Percentiles rank a stretch among this genome's conserved stretches.
These are phyloP conservation scores for Apamea monoglypha DNA, from an alignment of 2,888 invertebrate genomes.

Conservation along the genomic window DNA sequence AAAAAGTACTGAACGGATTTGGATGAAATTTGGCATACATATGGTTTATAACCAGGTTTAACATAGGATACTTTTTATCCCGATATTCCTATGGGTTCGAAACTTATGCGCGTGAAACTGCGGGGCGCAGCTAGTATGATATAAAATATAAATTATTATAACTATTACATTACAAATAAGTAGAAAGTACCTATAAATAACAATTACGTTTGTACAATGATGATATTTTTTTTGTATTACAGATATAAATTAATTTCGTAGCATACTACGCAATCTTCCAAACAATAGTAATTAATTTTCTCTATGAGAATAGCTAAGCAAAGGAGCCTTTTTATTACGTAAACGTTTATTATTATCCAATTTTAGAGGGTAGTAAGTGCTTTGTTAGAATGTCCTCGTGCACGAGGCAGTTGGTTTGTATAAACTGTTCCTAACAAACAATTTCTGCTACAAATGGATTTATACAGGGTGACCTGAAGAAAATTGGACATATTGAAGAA, in stretches of 20 bases:
- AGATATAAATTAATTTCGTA: not conserved
- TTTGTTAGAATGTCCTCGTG: slow-evolving; percentile 58
- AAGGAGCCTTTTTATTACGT: slow-evolving; percentile 43
- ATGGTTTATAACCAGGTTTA: too few species aligned
- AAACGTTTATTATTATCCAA: slow-evolving; percentile 45
- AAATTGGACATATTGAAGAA: not conserved
- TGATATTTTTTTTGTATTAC: not conserved
- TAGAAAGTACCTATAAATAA: not conserved
- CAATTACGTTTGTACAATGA: not conserved
- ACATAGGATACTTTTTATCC: too few species aligned
- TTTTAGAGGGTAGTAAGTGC: slow-evolving; percentile 48
- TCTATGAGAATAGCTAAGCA: slow-evolving; percentile 19
- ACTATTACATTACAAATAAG: not conserved
- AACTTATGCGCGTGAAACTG: too few species aligned
- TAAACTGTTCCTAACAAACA: slow-evolving; percentile 30
- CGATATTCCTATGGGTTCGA: too few species aligned
- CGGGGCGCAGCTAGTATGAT: too few species aligned
- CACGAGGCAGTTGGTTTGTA: slow-evolving; percentile 25
- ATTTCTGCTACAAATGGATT: not conserved
- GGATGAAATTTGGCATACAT: too few species aligned
- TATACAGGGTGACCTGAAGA: not conserved
- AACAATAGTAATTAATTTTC: slow-evolving; percentile 46
- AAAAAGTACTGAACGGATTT: too few species aligned
- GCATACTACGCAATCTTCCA: not conserved
- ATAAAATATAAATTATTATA: not conserved